Evolutionary conservation across 2,797 vertebrate genomes (phyloP).

Genomic region (Syngnathus acus): DNA sequence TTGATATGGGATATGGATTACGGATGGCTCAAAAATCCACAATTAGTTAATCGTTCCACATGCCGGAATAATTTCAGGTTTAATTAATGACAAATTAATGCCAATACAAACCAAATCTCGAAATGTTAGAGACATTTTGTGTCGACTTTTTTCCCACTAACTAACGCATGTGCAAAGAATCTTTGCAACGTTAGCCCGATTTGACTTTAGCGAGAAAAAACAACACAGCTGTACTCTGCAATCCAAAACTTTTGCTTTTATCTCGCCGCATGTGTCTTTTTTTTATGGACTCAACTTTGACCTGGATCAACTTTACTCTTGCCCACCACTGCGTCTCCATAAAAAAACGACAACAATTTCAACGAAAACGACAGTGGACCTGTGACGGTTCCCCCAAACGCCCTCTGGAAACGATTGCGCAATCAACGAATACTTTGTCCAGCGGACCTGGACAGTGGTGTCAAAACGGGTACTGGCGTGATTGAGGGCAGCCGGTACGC

Average conservation of each 20-base stretch:
- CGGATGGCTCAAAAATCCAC: neutral
- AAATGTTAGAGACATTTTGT: neutral
- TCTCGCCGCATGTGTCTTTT: neutral
- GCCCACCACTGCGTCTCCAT: neutral
- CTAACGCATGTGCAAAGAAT: too few species aligned
- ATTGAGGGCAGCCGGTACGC: too few species aligned
- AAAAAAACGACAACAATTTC: neutral
- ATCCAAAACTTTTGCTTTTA: too few species aligned
- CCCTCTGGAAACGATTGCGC: too few species aligned
- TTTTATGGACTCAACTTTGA: neutral
- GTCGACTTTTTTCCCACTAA: too few species aligned
- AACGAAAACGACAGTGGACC: neutral
- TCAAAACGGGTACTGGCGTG: neutral
- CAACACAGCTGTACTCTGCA: neutral
- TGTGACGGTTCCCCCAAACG: too few species aligned
- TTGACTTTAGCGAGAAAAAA: neutral
- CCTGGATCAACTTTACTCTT: too few species aligned
- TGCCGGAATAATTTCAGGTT: neutral
- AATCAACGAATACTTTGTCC: too few species aligned
- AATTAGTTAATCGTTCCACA: neutral
- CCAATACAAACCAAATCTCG: neutral
- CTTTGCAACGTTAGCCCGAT: too few species aligned
- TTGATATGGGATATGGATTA: neutral
- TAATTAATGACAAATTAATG: neutral
- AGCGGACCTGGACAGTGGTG: too few species aligned